These are phyloP conservation scores for Tamandua tetradactyla DNA, from an alignment of 2,797 vertebrate species.

Conservation along the genomic window DNA sequence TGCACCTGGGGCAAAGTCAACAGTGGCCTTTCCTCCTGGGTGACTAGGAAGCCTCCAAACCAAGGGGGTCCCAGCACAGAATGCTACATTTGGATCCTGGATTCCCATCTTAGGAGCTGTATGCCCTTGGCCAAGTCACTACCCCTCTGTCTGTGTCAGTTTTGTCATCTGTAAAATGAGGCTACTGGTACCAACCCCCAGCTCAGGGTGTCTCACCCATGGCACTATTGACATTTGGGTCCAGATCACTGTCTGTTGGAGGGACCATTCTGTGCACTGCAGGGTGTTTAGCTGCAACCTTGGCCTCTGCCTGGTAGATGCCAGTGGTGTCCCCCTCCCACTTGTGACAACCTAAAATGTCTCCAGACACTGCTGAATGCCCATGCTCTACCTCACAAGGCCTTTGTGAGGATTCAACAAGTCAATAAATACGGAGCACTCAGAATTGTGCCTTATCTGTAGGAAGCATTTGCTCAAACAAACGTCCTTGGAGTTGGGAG, in stretches of 20 bases:
- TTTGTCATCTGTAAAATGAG: neutral
- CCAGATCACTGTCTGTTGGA: neutral
- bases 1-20: fast-evolving
- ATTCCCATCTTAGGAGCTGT: neutral
- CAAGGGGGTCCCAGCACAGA: neutral
- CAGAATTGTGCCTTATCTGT: fast-evolving
- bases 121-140: fast-evolving
- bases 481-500: too few relatives aligned
- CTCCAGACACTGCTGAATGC: neutral
- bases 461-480: neutral
- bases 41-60: neutral
- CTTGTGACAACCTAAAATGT: neutral
- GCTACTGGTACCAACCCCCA: neutral
- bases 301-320: neutral
- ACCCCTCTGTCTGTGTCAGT: neutral
- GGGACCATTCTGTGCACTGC: neutral
- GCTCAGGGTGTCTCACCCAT: neutral
- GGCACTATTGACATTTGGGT: too few relatives aligned
- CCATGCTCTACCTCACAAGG: too few relatives aligned
- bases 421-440: neutral
- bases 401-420: fast-evolving
- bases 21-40: neutral
- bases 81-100: too few relatives aligned
- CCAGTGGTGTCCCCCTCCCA: neutral
- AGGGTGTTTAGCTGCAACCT: too few relatives aligned